Conservation (phyloP, 2,113 vertebrate genomes). For the Struthidea cinerea region DNA sequence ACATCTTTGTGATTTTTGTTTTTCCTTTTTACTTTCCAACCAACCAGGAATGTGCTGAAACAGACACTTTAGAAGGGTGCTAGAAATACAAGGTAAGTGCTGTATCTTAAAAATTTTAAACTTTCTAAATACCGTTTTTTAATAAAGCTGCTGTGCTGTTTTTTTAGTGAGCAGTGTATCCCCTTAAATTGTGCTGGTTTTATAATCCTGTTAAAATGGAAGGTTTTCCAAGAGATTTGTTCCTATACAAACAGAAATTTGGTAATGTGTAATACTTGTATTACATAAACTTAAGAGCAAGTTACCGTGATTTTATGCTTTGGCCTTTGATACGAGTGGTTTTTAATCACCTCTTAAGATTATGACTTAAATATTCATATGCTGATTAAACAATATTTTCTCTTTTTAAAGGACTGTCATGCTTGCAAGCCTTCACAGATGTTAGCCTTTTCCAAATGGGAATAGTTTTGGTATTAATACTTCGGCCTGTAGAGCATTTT, state of each 20-base stretch:
- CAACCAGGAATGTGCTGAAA: slow-evolving; percentile 68
- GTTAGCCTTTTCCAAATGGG: background rate
- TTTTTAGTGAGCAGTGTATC: background rate
- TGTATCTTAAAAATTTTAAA: background rate
- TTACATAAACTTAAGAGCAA: background rate
- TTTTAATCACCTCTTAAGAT: background rate
- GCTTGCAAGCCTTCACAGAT: background rate
- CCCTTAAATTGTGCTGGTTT: background rate
- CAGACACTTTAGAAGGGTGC: slow-evolving; percentile 25
- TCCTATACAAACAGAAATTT: background rate
- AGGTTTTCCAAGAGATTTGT: background rate
- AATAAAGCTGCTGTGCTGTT: background rate
- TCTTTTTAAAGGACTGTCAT: background rate
- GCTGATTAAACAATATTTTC: background rate
- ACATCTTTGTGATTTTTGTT: background rate
- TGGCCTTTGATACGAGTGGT: background rate
- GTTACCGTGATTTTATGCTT: background rate
- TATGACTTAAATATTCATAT: background rate
- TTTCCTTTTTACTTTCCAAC: slow-evolving; percentile 25
- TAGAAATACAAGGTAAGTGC: slow-evolving; percentile 33
- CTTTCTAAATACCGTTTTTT: background rate
- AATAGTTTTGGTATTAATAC: background rate
- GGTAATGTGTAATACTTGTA: background rate
- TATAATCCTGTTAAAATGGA: background rate
- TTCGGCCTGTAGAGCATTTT: background rate